These are phyloP conservation scores for Melolontha melolontha DNA, from an alignment of 2,888 invertebrate genomes.

Conservation along the genomic window DNA sequence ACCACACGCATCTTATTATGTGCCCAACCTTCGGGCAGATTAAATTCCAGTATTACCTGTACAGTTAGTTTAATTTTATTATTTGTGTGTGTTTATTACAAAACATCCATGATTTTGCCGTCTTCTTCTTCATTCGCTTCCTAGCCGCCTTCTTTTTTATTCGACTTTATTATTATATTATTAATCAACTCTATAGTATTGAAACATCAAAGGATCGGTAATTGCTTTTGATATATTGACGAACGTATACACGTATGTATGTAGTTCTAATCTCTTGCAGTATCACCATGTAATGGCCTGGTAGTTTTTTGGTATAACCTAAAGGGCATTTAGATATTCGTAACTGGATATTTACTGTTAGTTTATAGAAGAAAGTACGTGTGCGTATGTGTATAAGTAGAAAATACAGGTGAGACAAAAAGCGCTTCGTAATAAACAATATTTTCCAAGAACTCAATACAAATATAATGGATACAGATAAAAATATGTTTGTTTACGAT, in stretches of 20 bases:
- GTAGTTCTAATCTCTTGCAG: conserved; percentile 1
- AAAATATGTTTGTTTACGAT: too few relatives aligned
- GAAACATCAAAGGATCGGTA: conserved; percentile 32
- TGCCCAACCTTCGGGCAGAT: conserved; percentile 55
- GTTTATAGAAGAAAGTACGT: neutral
- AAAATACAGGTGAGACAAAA: too few relatives aligned
- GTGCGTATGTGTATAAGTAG: neutral
- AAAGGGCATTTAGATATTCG: neutral
- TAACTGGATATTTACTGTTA: conserved; percentile 24
- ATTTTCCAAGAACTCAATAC: too few relatives aligned
- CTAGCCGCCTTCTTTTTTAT: conserved; percentile 23
- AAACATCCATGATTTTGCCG: conserved; percentile 35
- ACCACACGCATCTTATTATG: conserved; percentile 48
- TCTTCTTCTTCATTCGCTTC: conserved; percentile 31
- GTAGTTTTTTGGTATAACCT: conserved; percentile 1
- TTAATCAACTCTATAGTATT: conserved; percentile 30
- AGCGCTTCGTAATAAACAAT: too few relatives aligned
- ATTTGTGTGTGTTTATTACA: conserved; percentile 40
- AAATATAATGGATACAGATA: too few relatives aligned
- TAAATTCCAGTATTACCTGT: conserved; percentile 57
- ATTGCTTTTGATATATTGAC: conserved; percentile 26
- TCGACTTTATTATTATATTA: conserved; percentile 24
- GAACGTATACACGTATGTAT: conserved; percentile 3
- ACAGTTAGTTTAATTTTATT: conserved; percentile 43
- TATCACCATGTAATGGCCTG: conserved; percentile 1